Base-by-base conservation (phyloP, 2,113 vertebrate species). In the Etia nguti region DNA sequence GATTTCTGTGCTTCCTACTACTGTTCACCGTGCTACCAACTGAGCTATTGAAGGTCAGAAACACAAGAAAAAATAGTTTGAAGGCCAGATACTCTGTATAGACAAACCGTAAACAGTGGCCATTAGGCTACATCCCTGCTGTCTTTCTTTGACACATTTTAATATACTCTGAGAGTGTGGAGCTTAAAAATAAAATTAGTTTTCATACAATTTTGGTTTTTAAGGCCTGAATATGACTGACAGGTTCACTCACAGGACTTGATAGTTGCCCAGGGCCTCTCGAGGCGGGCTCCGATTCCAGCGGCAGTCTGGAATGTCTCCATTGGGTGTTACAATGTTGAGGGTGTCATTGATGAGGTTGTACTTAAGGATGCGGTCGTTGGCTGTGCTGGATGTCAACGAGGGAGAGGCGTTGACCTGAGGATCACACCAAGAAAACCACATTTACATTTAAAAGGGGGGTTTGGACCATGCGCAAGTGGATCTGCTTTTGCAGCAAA, bases 371-470 rank as follows among this genome's bases (percentile, higher is more conserved):
- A 99, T 99, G 3, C 99, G 98, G 87, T 99, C 99, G 0, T 99
- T 99, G 73, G 98, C 98, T 0, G 99, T 99, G 95, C 98, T 99
- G 92, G 99, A 99, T 79, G 98, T 99, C 56, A 99, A 97, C 13
- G 99, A 99, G 1, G 98, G 99, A 4, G 99, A 99, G 10, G 98
- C 99, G 1, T 99, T 99, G 22, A 99, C 99, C 98, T 99, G 88
- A 29, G 29, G 22, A 20, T 24, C 81, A 82, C 50, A 68, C 20
- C 48, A 41, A 89, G 22, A 86, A 15, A 6, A 29, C 6, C 1
- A 20, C n/a, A 11, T 85, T 81, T 36, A 26, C 6, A 34, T 82
- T 65, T 38, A 10, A 75, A 52, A 13, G 50, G 10, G 7, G 7
- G 15, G 16, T 24, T 59, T 20, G 10, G 11, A 41, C 4, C 38